These are phyloP conservation scores for Vireo altiloquus DNA, from an alignment of 2,113 vertebrate species.

Conservation along the genomic window DNA sequence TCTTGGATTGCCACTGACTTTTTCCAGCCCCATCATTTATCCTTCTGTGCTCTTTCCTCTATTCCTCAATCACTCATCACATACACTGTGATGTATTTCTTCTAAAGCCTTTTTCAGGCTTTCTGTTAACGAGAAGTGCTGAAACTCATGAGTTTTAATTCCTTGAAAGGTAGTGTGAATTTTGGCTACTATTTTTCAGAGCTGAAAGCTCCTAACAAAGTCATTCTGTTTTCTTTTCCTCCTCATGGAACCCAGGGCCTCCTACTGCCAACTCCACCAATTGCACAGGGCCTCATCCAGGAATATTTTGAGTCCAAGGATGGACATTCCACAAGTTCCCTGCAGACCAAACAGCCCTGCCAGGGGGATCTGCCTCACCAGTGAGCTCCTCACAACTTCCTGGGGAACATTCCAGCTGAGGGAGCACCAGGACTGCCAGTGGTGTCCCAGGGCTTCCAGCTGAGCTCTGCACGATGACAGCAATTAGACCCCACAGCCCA, in stretches of 20 bases:
- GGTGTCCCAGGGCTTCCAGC: background rate
- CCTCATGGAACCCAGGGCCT: background rate
- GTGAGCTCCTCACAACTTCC: background rate
- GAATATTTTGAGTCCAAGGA: background rate
- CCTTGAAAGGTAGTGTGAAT: background rate
- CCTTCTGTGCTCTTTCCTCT: background rate
- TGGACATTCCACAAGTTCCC: background rate
- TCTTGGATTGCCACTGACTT: background rate
- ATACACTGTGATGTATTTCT: background rate
- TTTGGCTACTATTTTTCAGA: background rate
- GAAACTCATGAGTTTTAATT: background rate
- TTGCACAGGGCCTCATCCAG: background rate
- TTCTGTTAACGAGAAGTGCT: background rate
- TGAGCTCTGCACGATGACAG: background rate
- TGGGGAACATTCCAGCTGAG: background rate
- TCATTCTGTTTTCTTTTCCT: background rate
- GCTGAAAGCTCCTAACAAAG: background rate
- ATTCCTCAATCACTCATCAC: background rate
- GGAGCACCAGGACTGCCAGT: background rate
- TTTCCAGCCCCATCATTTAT: background rate
- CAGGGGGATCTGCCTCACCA: background rate
- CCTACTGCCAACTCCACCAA: background rate
- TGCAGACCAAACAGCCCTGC: background rate
- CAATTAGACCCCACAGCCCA: background rate
- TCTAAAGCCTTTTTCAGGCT: background rate